Conservation (phyloP, 1,140 invertebrate genomes). For the Procambarus virginalis region DNA sequence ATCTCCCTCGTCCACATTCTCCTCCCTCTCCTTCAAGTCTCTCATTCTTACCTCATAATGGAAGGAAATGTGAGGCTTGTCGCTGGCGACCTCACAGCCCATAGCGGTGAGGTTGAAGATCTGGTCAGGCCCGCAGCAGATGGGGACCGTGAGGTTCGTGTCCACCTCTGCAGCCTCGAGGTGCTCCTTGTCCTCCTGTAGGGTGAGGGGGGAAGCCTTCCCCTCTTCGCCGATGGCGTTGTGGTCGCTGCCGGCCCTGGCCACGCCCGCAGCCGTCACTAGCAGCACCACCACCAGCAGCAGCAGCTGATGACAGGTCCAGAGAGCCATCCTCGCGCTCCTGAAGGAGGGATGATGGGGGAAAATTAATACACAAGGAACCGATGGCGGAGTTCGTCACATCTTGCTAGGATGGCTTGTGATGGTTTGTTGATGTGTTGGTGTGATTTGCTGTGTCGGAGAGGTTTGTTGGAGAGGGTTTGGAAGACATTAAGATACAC, state of each 20-base stretch:
- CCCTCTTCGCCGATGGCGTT: not conserved
- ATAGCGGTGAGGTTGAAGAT: not conserved
- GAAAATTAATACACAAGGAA: too few relatives aligned
- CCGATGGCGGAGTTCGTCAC: too few relatives aligned
- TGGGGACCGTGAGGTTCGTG: not conserved
- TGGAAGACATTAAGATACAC: too few relatives aligned
- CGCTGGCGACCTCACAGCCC: not conserved
- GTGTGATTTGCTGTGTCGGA: too few relatives aligned
- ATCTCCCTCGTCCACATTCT: not conserved
- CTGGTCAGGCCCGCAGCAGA: not conserved
- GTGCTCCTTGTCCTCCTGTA: not conserved
- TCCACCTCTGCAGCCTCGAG: not conserved
- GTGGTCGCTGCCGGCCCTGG: not conserved
- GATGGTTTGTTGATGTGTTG: too few relatives aligned
- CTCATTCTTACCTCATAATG: not conserved
- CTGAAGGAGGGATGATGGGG: not conserved
- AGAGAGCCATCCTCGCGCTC: not conserved
- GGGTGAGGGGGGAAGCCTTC: not conserved
- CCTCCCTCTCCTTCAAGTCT: not conserved
- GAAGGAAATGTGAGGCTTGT: not conserved
- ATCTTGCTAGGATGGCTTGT: too few relatives aligned
- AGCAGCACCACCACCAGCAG: not conserved
- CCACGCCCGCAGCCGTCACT: not conserved
- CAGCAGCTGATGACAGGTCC: not conserved
- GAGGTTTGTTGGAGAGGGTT: too few relatives aligned